A percentile compares a stretch with the other conserved stretches of the same genome.
These are phyloP conservation scores for Phania funesta DNA, from an alignment of 2,888 invertebrate species.

Conservation along the genomic window DNA sequence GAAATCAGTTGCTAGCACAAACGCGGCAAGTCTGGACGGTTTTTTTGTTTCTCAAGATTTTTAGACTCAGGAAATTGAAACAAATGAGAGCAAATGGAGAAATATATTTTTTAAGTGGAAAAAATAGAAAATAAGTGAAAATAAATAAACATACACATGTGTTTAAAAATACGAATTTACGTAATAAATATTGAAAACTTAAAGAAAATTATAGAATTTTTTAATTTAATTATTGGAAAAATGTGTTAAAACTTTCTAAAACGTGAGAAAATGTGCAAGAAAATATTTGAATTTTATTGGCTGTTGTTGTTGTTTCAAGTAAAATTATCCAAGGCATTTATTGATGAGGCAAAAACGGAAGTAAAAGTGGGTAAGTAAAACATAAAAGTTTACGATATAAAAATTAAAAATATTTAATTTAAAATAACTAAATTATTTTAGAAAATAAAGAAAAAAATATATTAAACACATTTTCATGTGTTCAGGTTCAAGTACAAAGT, in stretches of 20 bases:
- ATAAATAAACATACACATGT: constrained; percentile 22
- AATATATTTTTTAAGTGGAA: constrained; percentile 20
- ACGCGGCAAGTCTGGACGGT: constrained; percentile 63
- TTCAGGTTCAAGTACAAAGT: constrained; percentile 39
- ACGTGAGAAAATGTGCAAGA: constrained; percentile 37
- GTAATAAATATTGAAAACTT: constrained; percentile 45
- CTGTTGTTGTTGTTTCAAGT: constrained; percentile 46
- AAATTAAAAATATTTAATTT: background rate
- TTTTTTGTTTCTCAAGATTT: constrained; percentile 53
- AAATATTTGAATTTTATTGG: constrained; percentile 49
- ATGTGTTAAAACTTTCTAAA: constrained; percentile 29
- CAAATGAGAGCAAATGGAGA: constrained; percentile 53
- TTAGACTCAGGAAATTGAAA: constrained; percentile 30
- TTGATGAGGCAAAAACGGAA: constrained; percentile 68
- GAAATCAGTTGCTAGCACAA: constrained; percentile 60
- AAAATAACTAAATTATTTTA: too few relatives aligned
- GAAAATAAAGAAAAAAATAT: background rate
- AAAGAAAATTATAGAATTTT: constrained; percentile 15
- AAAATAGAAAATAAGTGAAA: constrained; percentile 30
- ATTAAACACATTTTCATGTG: background rate
- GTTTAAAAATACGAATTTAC: constrained; percentile 55
- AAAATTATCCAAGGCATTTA: constrained; percentile 52
- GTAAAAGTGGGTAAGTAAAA: constrained; percentile 74
- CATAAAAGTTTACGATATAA: background rate
- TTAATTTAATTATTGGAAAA: constrained; percentile 1